Conservation (phyloP, 2,888 invertebrate species). For the Leptarthrus brevirostris region DNA sequence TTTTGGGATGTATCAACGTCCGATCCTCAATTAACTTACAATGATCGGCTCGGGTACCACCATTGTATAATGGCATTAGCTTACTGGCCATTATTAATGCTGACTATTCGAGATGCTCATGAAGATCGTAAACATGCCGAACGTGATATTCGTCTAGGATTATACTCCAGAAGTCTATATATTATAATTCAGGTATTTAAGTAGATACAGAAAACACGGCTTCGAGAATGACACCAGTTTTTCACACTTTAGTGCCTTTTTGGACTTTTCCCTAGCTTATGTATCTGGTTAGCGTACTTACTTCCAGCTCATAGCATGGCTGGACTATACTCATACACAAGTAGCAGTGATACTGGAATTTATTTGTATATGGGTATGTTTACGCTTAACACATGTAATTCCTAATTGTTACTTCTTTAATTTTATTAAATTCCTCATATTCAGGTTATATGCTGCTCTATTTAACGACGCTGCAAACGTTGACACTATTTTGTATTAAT, state of each 20-base stretch:
- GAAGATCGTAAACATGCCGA: constrained; percentile 75
- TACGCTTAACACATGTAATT: too few relatives aligned
- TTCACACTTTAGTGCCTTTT: constrained; percentile 75
- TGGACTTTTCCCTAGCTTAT: constrained; percentile 80
- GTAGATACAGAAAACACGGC: not conserved
- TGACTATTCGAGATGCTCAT: constrained; percentile 67
- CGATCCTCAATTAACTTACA: constrained; percentile 78
- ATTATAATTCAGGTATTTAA: constrained; percentile 75
- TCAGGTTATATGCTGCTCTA: constrained; percentile 79
- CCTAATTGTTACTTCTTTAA: not conserved
- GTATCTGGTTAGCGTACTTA: constrained; percentile 85
- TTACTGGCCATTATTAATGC: constrained; percentile 81
- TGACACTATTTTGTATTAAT: constrained; percentile 76
- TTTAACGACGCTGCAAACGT: constrained; percentile 76
- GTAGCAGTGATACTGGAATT: constrained; percentile 75
- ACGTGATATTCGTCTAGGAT: constrained; percentile 81
- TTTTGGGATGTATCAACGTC: constrained; percentile 89
- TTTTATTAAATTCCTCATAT: constrained; percentile 50
- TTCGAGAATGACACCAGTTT: not conserved
- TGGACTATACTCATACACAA: constrained; percentile 79
- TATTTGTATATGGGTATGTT: constrained; percentile 76
- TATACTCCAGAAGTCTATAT: constrained; percentile 84
- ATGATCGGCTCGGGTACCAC: constrained; percentile 88
- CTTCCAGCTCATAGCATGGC: constrained; percentile 92
- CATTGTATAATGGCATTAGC: constrained; percentile 83